Base-by-base conservation (phyloP, 2,113 vertebrate species). In the Erpornis zantholeuca region DNA sequence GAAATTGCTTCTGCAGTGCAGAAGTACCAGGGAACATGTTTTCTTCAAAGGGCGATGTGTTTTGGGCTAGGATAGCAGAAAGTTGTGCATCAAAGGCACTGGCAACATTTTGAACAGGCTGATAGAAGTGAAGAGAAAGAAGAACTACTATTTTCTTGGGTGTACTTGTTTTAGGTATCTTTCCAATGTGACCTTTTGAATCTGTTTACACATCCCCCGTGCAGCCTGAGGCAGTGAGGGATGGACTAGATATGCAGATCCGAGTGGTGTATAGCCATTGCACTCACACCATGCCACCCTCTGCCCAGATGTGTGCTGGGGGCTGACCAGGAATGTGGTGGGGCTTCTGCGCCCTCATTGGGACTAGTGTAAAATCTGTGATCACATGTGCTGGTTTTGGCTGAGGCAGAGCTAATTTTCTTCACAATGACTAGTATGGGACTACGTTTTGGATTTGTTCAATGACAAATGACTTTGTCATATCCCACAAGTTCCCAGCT, bases 261-360 rank as follows among this genome's bases (percentile, higher is more conserved):
- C 2, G 8, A 36, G 65, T 2, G 3, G 9, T 23, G 14, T 24
- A 6, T 4, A 59, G n/a, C 22, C 3, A 2, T 7, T 33, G 11
- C 2, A 1, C 22, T 16, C 27, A 16, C 1, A 0, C 20, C 8
- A 9, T 7, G 10, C 2, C 7, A 8, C 7, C 31, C 18, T 45
- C 44, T 47, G 28, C 6, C 27, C 52, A 38, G 8, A 11, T 20
- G 6, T 15, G 42, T 35, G 8, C 8, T 57, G 29, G 65, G 8
- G 28, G 6, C 16, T 0, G 0, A 10, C 11, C 23, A 3, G 3
- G 42, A 73, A 65, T 35, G 8, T 29, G 40, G 6, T 4, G 3
- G 11, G 15, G 11, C 22, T 76, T 49, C 83, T 73, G 27, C 21
- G 47, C 5, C 11, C 22, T 64, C 1, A 0, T 1, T 76, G n/a